Conservation (phyloP, 1,140 invertebrate species). For the Maconellicoccus hirsutus region DNA sequence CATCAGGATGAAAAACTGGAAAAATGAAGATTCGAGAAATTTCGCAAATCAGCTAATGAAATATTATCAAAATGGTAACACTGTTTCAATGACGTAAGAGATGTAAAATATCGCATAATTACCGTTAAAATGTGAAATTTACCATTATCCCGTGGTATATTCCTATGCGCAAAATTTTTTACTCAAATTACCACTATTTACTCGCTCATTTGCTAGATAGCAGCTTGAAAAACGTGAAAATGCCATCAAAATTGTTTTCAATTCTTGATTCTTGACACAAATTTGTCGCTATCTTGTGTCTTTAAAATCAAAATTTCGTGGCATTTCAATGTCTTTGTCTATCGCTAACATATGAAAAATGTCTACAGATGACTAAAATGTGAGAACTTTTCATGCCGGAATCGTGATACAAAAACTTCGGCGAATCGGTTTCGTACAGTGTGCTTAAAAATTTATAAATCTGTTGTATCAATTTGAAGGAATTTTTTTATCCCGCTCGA, state of each 20-base stretch:
- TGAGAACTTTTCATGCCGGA: too few species aligned
- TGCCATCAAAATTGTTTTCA: neutral
- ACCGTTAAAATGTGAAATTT: too few species aligned
- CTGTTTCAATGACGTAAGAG: neutral
- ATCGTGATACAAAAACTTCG: too few species aligned
- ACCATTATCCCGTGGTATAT: neutral
- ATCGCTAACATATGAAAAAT: neutral
- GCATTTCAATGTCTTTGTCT: neutral
- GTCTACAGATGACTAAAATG: too few species aligned
- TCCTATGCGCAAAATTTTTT: neutral
- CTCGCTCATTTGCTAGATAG: neutral
- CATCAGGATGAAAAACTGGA: neutral
- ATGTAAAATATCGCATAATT: neutral
- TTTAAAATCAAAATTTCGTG: neutral
- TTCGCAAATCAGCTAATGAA: neutral
- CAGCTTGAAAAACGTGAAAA: neutral
- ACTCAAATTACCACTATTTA: neutral
- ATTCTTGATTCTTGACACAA: neutral
- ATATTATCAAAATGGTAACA: neutral
- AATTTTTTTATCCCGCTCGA: too few species aligned
- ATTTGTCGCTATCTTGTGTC: neutral
- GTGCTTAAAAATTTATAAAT: too few species aligned
- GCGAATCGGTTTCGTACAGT: too few species aligned
- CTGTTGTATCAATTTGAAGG: too few species aligned
- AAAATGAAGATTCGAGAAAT: neutral